These are phyloP conservation scores for Cranoglanis bouderius DNA, from an alignment of 2,113 vertebrate species.

Conservation along the genomic window DNA sequence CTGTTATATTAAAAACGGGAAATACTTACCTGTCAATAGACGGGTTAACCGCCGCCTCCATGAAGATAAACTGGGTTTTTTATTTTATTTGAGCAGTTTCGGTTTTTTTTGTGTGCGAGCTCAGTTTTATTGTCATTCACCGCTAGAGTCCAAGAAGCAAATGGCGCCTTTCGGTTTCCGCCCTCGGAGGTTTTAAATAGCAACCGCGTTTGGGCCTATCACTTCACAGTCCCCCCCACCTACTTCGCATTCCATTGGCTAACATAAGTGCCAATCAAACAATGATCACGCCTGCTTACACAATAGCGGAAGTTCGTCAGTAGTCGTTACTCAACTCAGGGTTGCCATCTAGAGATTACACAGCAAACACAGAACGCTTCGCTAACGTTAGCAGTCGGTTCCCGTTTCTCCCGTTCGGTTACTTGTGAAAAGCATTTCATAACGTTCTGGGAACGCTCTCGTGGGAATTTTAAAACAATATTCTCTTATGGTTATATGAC, in stretches of 20 bases:
- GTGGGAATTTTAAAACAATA: neutral
- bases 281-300: slow-evolving; percentile 6
- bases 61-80: slow-evolving; percentile 61
- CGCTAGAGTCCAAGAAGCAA: slow-evolving; percentile 59
- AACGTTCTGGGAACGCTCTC: neutral
- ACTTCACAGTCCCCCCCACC: slow-evolving; percentile 1
- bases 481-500: neutral
- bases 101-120: neutral
- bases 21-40: slow-evolving; percentile 70
- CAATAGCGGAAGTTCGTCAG: slow-evolving; percentile 16
- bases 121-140: slow-evolving; percentile 42
- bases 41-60: slow-evolving; percentile 73
- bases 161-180: slow-evolving; percentile 73
- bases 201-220: slow-evolving; percentile 43
- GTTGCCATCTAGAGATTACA: slow-evolving; percentile 9
- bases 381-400: neutral
- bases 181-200: slow-evolving; percentile 64
- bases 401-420: too few species aligned
- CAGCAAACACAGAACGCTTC: neutral
- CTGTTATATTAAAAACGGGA: neutral
- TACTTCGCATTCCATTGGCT: slow-evolving; percentile 53
- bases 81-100: slow-evolving; percentile 25
- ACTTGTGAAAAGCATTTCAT: neutral
- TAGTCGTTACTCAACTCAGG: neutral
- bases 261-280: neutral